phyloP scores from a whole-genome alignment of 2,888 invertebrate genomes.

The Cecidostiba fungosa region DNA sequence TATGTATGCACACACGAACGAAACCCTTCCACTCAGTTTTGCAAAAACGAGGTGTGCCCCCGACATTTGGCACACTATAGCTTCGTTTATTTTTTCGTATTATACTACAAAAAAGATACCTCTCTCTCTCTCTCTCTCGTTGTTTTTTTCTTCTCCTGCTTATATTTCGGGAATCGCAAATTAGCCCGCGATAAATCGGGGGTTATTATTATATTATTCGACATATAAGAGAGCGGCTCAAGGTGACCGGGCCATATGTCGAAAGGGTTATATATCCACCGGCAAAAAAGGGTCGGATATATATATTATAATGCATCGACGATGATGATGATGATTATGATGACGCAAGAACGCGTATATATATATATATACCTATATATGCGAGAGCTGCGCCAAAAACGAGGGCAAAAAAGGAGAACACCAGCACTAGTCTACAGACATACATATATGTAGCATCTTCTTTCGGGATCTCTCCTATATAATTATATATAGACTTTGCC shows the following conservation, averaged over 20 bases:
- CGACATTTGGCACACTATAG: not conserved
- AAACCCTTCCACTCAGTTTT: conserved; percentile 4
- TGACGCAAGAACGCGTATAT: not conserved
- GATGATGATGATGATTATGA: not conserved
- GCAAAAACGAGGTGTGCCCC: not conserved
- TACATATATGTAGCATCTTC: not conserved
- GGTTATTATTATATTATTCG: not conserved
- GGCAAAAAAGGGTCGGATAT: not conserved
- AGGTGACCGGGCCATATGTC: conserved; percentile 10
- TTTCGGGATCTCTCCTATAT: not conserved
- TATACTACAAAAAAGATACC: too few relatives aligned
- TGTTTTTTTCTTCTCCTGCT: too few relatives aligned
- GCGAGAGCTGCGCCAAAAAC: not conserved
- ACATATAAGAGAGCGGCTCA: not conserved
- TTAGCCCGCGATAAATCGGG: conserved; percentile 13
- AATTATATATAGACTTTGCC: not conserved
- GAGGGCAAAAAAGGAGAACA: not conserved
- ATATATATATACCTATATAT: too few relatives aligned
- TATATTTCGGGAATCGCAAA: conserved; percentile 10
- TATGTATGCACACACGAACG: not conserved
- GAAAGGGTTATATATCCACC: not conserved
- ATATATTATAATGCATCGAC: not conserved
- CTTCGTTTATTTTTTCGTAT: too few relatives aligned
- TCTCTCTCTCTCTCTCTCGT: not conserved
- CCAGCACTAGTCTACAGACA: not conserved